These are phyloP conservation scores for Elegia similella DNA, from an alignment of 2,888 invertebrate genomes.

Conservation along the genomic window DNA sequence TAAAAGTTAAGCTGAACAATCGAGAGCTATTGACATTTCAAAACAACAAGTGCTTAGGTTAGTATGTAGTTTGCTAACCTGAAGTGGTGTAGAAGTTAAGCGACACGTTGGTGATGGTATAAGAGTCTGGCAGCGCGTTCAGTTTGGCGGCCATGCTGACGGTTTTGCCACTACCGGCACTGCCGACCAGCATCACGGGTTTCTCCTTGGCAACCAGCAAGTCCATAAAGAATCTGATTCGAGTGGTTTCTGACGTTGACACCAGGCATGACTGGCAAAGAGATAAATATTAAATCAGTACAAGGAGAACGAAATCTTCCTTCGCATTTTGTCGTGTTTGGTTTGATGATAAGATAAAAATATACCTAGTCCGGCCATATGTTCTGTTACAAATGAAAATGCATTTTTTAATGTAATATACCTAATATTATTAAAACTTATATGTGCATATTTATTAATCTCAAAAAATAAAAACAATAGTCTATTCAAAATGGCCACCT, in stretches of 20 bases:
- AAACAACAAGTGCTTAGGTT: neutral
- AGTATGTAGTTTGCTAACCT: conserved; percentile 55
- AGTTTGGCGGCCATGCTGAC: conserved; percentile 94
- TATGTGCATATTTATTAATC: too few relatives aligned
- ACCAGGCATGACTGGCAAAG: conserved; percentile 87
- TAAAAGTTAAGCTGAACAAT: too few relatives aligned
- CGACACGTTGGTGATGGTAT: conserved; percentile 92
- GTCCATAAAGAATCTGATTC: conserved; percentile 94
- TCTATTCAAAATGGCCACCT: too few relatives aligned
- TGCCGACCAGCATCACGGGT: conserved; percentile 95
- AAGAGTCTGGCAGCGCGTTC: conserved; percentile 86
- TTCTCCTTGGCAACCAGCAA: conserved; percentile 88
- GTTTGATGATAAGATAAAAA: too few relatives aligned
- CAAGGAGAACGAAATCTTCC: too few relatives aligned
- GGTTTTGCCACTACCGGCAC: conserved; percentile 95
- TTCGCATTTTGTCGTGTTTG: too few relatives aligned
- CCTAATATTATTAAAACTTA: too few relatives aligned
- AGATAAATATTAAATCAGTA: neutral
- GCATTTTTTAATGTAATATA: too few relatives aligned
- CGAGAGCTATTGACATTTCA: neutral
- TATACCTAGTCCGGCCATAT: too few relatives aligned
- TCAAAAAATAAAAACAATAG: too few relatives aligned
- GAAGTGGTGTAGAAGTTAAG: conserved; percentile 98
- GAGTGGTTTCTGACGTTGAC: conserved; percentile 93
- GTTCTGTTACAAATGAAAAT: too few relatives aligned